Conservation (phyloP, 2,888 invertebrate genomes). For the Drosophila nr. perissopoda region DNA sequence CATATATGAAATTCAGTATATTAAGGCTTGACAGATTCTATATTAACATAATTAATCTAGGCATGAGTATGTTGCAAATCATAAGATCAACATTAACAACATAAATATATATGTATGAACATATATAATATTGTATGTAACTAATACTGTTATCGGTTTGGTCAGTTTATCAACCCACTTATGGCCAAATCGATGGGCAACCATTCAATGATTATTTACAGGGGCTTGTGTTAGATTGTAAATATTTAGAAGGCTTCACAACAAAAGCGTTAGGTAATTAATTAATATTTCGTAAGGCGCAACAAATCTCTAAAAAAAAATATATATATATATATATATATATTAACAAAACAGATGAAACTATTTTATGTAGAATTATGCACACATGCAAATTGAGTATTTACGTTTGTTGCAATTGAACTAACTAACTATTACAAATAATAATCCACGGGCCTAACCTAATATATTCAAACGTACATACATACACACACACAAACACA, state of each 20-base stretch:
- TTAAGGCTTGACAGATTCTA: constrained; percentile 77
- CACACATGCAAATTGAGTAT: constrained; percentile 69
- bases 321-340: constrained; percentile 10
- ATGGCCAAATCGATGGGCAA: constrained; percentile 39
- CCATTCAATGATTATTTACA: constrained; percentile 74
- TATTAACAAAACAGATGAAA: constrained; percentile 53
- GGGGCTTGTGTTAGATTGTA: constrained; percentile 80
- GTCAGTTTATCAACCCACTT: constrained; percentile 35
- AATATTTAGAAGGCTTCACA: constrained; percentile 58
- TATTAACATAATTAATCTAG: constrained; percentile 54
- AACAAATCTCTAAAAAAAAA: constrained; percentile 53
- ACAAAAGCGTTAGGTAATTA: constrained; percentile 55
- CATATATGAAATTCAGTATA: constrained; percentile 59
- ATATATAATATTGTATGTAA: constrained; percentile 15
- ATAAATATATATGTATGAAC: constrained; percentile 17
- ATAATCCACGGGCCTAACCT: constrained; percentile 45
- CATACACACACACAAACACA: constrained; percentile 3
- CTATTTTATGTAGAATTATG: constrained; percentile 80
- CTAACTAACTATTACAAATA: constrained; percentile 50
- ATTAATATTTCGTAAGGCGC: constrained; percentile 42
- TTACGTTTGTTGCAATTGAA: constrained; percentile 76
- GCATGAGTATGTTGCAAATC: constrained; percentile 37
- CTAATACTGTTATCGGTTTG: constrained; percentile 35
- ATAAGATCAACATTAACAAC: constrained; percentile 42
- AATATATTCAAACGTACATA: constrained; percentile 28